phyloP scores from a whole-genome alignment of 23 tunicate genomes.

The Styela plicata region DNA sequence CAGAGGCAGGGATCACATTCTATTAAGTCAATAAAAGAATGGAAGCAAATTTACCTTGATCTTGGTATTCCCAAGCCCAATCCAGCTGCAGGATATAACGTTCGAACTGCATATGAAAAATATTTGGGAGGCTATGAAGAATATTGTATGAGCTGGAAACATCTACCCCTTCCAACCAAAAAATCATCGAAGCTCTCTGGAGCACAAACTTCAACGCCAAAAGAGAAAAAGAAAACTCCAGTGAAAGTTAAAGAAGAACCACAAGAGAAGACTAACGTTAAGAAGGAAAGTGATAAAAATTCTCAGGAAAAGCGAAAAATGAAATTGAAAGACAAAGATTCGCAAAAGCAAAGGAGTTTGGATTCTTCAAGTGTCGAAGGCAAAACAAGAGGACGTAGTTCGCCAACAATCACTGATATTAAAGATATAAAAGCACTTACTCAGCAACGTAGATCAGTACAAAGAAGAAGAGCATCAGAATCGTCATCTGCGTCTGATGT shows the following conservation, averaged over 20 bases:
- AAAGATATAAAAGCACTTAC: neutral
- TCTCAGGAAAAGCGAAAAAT: slow-evolving; percentile 2
- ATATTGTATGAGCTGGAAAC: slow-evolving; percentile 48
- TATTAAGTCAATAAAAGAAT: slow-evolving; percentile 36
- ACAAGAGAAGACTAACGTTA: neutral
- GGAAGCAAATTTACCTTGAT: slow-evolving; percentile 81
- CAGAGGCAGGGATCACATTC: slow-evolving; percentile 58
- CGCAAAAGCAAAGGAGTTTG: neutral
- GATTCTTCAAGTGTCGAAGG: slow-evolving; percentile 22
- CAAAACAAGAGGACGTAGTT: slow-evolving; percentile 24
- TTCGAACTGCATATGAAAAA: slow-evolving; percentile 71
- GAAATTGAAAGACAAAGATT: slow-evolving; percentile 4
- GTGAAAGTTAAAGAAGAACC: neutral
- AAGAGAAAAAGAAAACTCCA: slow-evolving; percentile 8
- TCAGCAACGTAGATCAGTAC: neutral
- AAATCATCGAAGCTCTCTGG: neutral
- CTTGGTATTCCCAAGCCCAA: slow-evolving; percentile 80
- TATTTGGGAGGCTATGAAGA: slow-evolving; percentile 78
- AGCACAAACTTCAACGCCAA: neutral
- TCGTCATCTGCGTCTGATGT: slow-evolving; percentile 32
- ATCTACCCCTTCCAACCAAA: neutral
- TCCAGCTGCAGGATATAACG: slow-evolving; percentile 80
- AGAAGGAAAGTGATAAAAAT: neutral
- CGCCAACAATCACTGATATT: neutral
- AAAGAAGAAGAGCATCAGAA: slow-evolving; percentile 26